Percentiles rank a stretch among this genome's conserved stretches.
Conservation (phyloP, 2,113 vertebrate species). For the Rhagologus leucostigma region DNA sequence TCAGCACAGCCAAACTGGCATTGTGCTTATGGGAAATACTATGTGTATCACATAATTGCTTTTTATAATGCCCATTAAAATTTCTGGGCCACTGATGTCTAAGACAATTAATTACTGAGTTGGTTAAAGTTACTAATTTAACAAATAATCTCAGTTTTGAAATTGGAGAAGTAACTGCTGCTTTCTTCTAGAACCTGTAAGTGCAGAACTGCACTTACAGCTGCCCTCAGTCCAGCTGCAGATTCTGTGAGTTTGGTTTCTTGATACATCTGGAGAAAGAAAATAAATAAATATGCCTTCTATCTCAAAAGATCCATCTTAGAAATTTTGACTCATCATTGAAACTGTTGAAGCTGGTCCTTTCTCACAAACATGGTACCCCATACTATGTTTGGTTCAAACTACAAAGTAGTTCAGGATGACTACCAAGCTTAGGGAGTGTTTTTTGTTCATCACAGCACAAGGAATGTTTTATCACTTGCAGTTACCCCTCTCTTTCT, state of each 20-base stretch:
- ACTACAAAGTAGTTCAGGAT: background rate
- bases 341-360: background rate
- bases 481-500: background rate
- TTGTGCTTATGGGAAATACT: background rate
- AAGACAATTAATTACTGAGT: background rate
- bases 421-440: background rate
- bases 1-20: background rate
- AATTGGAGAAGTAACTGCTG: background rate
- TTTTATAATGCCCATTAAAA: background rate
- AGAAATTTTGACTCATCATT: background rate
- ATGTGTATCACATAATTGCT: background rate
- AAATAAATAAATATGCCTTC: background rate
- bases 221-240: background rate
- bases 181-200: background rate
- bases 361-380: background rate
- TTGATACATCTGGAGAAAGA: background rate
- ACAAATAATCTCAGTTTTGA: background rate
- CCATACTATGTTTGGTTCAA: background rate
- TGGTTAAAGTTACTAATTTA: background rate
- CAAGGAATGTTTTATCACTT: background rate
- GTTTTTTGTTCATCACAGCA: background rate
- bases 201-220: background rate
- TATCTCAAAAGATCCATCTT: background rate
- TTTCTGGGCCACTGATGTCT: background rate
- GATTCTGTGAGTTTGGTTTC: background rate